Percentiles rank a stretch among this genome's conserved stretches.
Evolutionary conservation across 2,113 vertebrate genomes (phyloP).

Genomic region (Siphamia tubifer): DNA sequence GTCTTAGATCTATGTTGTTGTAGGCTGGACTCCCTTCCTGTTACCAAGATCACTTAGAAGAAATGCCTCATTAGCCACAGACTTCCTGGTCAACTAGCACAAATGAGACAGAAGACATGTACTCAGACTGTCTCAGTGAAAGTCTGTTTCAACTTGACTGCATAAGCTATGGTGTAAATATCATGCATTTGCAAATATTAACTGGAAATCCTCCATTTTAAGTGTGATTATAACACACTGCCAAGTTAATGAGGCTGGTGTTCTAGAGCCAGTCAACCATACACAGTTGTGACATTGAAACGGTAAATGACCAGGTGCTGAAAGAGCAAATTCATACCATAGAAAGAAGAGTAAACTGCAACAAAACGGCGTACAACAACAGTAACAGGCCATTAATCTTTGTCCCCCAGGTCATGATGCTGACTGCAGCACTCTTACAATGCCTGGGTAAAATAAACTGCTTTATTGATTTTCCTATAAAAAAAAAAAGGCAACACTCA

Average conservation of each 20-base stretch:
- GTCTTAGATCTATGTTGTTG: constrained; percentile 10
- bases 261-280: constrained; percentile 27
- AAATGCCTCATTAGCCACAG: constrained; percentile 39
- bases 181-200: neutral
- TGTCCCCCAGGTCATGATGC: constrained; percentile 51
- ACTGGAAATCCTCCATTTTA: neutral
- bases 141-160: too few relatives aligned
- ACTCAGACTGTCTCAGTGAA: too few relatives aligned
- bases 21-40: constrained; percentile 37
- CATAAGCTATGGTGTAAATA: too few relatives aligned
- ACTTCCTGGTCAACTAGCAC: constrained; percentile 22
- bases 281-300: neutral
- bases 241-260: constrained; percentile 2
- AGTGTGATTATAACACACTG: constrained; percentile 4
- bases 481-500: neutral
- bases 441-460: constrained; percentile 20
- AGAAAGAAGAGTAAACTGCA: constrained; percentile 18
- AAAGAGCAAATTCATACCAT: constrained; percentile 18
- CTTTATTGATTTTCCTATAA: constrained; percentile 40
- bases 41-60: constrained; percentile 14
- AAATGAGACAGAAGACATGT: neutral
- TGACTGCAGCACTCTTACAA: constrained; percentile 29
- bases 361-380: constrained; percentile 9
- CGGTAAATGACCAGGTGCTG: constrained; percentile 15
- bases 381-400: constrained; percentile 52